Evolutionary conservation across 2,113 vertebrate species (phyloP).

Genomic region (Apteryx owenii): DNA sequence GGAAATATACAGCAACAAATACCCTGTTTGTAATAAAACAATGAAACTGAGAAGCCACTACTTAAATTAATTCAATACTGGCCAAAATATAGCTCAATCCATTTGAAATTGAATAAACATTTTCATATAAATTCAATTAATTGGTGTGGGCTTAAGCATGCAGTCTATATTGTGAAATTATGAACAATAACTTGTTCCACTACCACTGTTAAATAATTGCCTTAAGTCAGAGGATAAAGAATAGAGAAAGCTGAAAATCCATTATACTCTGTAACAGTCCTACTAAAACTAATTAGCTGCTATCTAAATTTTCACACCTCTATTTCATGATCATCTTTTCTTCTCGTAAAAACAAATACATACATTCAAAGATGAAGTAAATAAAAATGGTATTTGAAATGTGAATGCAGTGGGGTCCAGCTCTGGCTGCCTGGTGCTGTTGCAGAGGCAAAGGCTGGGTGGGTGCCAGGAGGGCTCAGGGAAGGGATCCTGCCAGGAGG

Average conservation of each 20-base stretch:
- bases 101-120: slow-evolving; percentile 71
- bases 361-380: background rate
- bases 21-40: background rate
- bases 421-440: background rate
- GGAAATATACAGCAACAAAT: background rate
- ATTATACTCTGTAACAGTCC: slow-evolving; percentile 75
- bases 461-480: accelerated
- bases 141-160: slow-evolving; percentile 53
- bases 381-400: slow-evolving; percentile 38
- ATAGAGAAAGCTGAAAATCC: slow-evolving; percentile 73
- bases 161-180: slow-evolving; percentile 63
- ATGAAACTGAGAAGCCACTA: slow-evolving; percentile 1
- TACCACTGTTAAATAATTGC: slow-evolving; percentile 70
- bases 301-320: slow-evolving; percentile 81
- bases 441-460: background rate
- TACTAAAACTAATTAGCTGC: slow-evolving; percentile 80
- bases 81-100: slow-evolving; percentile 53
- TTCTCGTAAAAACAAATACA: slow-evolving; percentile 55
- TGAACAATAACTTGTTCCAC: slow-evolving; percentile 74
- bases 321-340: slow-evolving; percentile 71
- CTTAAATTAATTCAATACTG: slow-evolving; percentile 36
- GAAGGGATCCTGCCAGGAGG: background rate
- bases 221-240: slow-evolving; percentile 73
- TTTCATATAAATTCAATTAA: slow-evolving; percentile 79
- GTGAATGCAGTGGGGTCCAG: background rate